Conservation (phyloP, 1,140 invertebrate genomes). For the Drusus annulatus region DNA sequence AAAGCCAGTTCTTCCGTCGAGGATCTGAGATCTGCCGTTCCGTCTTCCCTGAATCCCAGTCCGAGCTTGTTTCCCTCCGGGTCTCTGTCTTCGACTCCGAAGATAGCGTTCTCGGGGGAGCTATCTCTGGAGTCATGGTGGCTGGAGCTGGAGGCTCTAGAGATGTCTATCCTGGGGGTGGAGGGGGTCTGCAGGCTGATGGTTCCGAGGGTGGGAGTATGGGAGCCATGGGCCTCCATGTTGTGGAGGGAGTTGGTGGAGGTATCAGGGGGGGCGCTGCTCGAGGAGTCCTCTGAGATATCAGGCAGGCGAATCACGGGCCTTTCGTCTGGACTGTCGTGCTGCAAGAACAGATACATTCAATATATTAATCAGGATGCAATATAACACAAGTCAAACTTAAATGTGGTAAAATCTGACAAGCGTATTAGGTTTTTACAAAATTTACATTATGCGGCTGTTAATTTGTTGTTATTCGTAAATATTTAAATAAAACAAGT, state of each 20-base stretch:
- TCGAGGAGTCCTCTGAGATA: constrained; percentile 74
- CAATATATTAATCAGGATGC: too few relatives aligned
- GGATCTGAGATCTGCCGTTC: constrained; percentile 84
- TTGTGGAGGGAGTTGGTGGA: constrained; percentile 38
- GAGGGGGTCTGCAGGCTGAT: constrained; percentile 76
- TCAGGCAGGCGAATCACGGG: constrained; percentile 76
- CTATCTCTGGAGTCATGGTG: constrained; percentile 88
- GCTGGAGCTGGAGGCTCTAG: constrained; percentile 87
- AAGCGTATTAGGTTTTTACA: too few relatives aligned
- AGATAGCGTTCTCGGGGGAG: constrained; percentile 84
- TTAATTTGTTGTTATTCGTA: too few relatives aligned
- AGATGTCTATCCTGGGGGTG: constrained; percentile 89
- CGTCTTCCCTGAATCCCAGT: constrained; percentile 82
- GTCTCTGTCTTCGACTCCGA: constrained; percentile 63
- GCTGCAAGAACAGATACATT: constrained; percentile 62
- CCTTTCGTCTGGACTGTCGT: constrained; percentile 76
- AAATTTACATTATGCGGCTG: too few relatives aligned
- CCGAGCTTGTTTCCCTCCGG: constrained; percentile 62
- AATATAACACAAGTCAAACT: too few relatives aligned
- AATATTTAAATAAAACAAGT: too few relatives aligned
- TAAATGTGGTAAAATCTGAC: too few relatives aligned
- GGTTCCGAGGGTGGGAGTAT: constrained; percentile 59
- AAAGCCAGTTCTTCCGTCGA: constrained; percentile 90
- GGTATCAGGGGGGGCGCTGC: constrained; percentile 51
- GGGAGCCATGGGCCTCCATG: constrained; percentile 54